phyloP scores from a whole-genome alignment of 2,113 vertebrate genomes.

The Aptenodytes patagonicus region DNA sequence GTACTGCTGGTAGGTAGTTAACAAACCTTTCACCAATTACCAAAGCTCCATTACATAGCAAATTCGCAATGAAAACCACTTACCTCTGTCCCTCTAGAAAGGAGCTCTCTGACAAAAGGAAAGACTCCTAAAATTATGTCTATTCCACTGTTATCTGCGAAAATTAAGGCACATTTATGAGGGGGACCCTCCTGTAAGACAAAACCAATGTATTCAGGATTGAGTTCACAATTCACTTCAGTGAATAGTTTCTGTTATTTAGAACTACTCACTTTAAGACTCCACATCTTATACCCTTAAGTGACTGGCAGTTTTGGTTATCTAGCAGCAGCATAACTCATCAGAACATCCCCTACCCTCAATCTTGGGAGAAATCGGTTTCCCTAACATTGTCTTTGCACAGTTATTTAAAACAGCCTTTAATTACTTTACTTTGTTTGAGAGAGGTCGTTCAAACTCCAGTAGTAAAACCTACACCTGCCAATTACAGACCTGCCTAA shows the following conservation, averaged over 20 bases:
- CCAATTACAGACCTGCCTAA: neutral
- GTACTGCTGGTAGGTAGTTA: neutral
- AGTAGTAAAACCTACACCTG: neutral
- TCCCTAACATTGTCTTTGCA: neutral
- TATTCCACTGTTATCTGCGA: slow-evolving; percentile 99
- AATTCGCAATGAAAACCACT: neutral
- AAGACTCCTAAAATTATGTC: slow-evolving; percentile 99
- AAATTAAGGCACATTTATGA: slow-evolving; percentile 99
- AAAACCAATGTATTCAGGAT: slow-evolving; percentile 79
- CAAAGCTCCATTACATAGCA: fast-evolving
- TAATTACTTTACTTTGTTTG: neutral
- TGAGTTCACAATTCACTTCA: neutral
- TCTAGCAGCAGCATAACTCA: neutral
- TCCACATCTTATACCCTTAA: neutral
- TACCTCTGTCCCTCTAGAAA: slow-evolving; percentile 95
- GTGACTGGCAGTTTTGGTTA: neutral
- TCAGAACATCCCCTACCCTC: neutral
- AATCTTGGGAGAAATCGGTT: fast-evolving
- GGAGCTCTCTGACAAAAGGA: slow-evolving; percentile 97
- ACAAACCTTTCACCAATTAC: neutral
- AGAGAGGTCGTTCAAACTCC: neutral
- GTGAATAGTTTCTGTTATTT: neutral
- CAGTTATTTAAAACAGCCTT: neutral
- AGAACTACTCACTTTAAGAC: neutral
- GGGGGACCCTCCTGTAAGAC: slow-evolving; percentile 97